Base-by-base conservation (phyloP, 2,888 invertebrate genomes). In the Liposcelis brunnea region DNA sequence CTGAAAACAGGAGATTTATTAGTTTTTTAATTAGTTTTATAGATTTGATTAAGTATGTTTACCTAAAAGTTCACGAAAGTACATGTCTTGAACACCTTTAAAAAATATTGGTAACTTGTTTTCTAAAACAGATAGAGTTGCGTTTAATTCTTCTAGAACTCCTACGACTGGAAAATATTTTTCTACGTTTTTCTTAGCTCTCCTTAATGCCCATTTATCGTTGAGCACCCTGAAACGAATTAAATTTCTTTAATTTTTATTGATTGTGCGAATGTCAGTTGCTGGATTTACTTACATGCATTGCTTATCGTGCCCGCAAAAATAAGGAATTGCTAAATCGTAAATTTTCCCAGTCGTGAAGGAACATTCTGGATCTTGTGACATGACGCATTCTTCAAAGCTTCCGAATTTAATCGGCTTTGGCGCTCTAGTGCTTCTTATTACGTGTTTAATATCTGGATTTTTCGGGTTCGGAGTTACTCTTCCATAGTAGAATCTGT, bases 251-350 rank as follows among this genome's bases (percentile, higher is more conserved):
- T n/a, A n/a, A n/a, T n/a, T n/a, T n/a, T n/a, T n/a, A n/a, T n/a
- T n/a, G n/a, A n/a, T n/a, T n/a, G n/a, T n/a, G n/a, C n/a, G n/a
- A n/a, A n/a, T n/a, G n/a, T n/a, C n/a, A n/a, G n/a, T n/a, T n/a
- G n/a, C n/a, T n/a, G n/a, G n/a, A n/a, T n/a, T n/a, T 54, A 65
- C 70, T 67, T 61, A 75, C 74, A 63, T 63, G 59, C 76, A 76
- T 48, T 67, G 60, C 16, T 61, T 55, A 53, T 73, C 65, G 48
- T 76, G 73, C 15, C 77, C 76, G 54, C 76, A 77, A 56, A 76
- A 76, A 56, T 74, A 72, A 1, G 75, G 69, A 50, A 76, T 69
- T 7, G 68, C 60, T 34, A 70, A 60, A 48, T 68, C 67, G 52
- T 70, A 65, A 31, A 57, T 53, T 18, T 56, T 52, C 14, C 63